Percentiles rank a stretch among this genome's conserved stretches.
Evolutionary conservation across 2,113 vertebrate species (phyloP).

Genomic region (Neolamprologus hecqui): DNA sequence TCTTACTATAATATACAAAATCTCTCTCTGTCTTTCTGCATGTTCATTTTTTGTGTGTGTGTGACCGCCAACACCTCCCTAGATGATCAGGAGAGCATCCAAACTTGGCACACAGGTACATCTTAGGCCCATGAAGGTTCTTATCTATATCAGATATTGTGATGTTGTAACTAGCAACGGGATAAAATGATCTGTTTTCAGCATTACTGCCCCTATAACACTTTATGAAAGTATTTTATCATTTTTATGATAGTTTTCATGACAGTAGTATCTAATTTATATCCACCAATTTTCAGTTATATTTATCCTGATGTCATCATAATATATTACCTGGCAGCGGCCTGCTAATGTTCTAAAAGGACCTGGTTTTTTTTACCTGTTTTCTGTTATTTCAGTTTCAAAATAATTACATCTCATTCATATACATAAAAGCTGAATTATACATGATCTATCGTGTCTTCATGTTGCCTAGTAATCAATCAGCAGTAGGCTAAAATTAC

Average conservation of each 20-base stretch:
- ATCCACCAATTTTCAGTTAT: not conserved
- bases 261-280: not conserved
- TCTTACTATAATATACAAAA: not conserved
- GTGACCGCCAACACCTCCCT: not conserved
- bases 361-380: not conserved
- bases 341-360: not conserved
- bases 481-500: not conserved
- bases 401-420: not conserved
- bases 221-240: not conserved
- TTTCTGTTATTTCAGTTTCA: not conserved
- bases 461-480: not conserved
- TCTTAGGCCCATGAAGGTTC: not conserved
- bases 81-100: not conserved
- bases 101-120: not conserved
- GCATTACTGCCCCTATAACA: not conserved
- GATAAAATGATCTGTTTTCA: not conserved
- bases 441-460: not conserved
- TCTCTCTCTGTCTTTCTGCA: not conserved
- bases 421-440: not conserved
- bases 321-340: not conserved
- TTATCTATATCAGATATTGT: not conserved
- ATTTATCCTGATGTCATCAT: not conserved
- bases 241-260: not conserved
- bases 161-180: not conserved
- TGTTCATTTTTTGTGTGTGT: not conserved